phyloP scores from a whole-genome alignment of 2,888 invertebrate genomes.

The Calliphora vomitoria region DNA sequence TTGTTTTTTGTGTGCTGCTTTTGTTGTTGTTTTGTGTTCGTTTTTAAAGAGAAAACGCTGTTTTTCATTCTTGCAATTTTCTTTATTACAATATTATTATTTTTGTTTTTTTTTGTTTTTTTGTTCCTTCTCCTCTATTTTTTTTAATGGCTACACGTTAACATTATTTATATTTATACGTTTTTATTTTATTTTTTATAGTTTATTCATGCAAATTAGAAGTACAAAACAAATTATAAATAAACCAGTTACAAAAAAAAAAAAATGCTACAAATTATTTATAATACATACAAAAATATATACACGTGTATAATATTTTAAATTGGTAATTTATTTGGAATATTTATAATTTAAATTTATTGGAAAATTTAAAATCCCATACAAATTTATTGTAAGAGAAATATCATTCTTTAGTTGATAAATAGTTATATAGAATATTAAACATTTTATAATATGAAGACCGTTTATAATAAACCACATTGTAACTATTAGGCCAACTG shows the following conservation, averaged over 20 bases:
- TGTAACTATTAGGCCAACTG: no score
- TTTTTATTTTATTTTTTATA: conserved; percentile 80
- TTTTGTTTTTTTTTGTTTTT: conserved; percentile 75
- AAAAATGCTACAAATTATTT: conserved; percentile 25
- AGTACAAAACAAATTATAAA: conserved; percentile 75
- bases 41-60: conserved; percentile 65
- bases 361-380: conserved; percentile 21
- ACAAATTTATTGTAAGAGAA: not conserved
- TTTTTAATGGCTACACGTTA: conserved; percentile 75
- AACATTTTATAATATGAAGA: no score
- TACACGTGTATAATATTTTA: conserved; percentile 20
- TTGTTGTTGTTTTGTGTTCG: conserved; percentile 75
- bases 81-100: conserved; percentile 78
- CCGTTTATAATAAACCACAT: no score
- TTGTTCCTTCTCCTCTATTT: conserved; percentile 57
- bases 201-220: conserved; percentile 83
- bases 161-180: conserved; percentile 82
- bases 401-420: not conserved
- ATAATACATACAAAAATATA: no score
- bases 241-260: conserved; percentile 37
- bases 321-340: conserved; percentile 43
- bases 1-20: conserved; percentile 77
- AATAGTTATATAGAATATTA: no score
- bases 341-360: conserved; percentile 31
- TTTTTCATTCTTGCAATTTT: conserved; percentile 77